Evolutionary conservation across 1,140 invertebrate species (phyloP).

Genomic region (Dufourea novaeangliae): DNA sequence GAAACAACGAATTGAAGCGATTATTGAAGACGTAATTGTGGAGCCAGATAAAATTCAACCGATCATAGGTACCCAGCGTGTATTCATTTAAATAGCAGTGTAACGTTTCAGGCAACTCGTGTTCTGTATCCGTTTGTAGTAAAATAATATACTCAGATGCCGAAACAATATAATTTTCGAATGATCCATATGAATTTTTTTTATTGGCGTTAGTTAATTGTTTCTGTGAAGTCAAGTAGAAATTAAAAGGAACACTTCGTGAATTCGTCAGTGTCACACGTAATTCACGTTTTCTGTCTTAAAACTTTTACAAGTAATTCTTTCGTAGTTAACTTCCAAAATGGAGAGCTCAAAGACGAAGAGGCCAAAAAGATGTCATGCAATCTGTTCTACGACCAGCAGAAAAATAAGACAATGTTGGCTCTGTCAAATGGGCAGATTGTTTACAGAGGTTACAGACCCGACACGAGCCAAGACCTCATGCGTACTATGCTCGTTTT

Average conservation of each 20-base stretch:
- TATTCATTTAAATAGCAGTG: slow-evolving; percentile 16
- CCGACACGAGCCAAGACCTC: slow-evolving; percentile 65
- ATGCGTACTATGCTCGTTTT: slow-evolving; percentile 76
- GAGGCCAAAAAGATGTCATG: slow-evolving; percentile 71
- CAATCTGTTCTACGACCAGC: slow-evolving; percentile 71
- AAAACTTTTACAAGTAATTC: slow-evolving; percentile 39
- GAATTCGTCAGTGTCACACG: neutral
- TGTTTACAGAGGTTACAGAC: slow-evolving; percentile 76
- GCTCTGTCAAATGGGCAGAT: slow-evolving; percentile 75
- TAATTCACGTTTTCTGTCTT: neutral
- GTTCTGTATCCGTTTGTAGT: neutral
- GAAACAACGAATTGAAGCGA: slow-evolving; percentile 61
- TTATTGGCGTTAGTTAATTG: neutral
- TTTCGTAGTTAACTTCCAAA: slow-evolving; percentile 76
- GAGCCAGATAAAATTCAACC: slow-evolving; percentile 71
- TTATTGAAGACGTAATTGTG: slow-evolving; percentile 71
- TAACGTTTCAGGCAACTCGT: neutral
- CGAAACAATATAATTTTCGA: neutral
- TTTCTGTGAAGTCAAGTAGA: neutral
- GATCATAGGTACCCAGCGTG: slow-evolving; percentile 68
- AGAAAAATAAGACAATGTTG: slow-evolving; percentile 65
- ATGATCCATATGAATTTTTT: neutral
- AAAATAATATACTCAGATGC: neutral
- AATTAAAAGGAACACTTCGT: neutral
- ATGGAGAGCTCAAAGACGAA: slow-evolving; percentile 74